phyloP scores from a whole-genome alignment of 1,140 invertebrate species.

The Homarus americanus region DNA sequence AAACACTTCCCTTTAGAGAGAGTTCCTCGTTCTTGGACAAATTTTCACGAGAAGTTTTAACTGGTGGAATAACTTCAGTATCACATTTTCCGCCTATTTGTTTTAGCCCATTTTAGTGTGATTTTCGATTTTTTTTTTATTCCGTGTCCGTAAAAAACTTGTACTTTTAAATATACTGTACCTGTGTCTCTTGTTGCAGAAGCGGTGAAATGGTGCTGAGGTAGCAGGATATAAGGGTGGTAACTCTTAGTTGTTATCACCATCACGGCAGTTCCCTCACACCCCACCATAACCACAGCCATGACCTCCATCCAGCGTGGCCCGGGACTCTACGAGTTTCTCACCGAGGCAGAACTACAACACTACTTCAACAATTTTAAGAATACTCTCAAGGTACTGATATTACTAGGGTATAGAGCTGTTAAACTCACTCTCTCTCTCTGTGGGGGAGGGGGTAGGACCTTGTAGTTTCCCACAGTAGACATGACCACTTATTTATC shows the following conservation, averaged over 20 bases:
- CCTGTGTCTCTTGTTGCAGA: not conserved
- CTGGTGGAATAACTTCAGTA: too few species aligned
- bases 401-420: too few species aligned
- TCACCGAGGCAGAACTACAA: conserved; percentile 92
- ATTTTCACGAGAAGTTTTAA: too few species aligned
- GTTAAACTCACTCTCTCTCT: too few species aligned
- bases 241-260: conserved; percentile 2
- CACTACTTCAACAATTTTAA: conserved; percentile 89
- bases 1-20: too few species aligned
- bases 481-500: too few species aligned
- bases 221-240: conserved; percentile 48
- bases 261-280: not conserved
- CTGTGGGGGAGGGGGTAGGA: too few species aligned
- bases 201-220: conserved; percentile 32
- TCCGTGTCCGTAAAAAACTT: not conserved
- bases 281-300: not conserved
- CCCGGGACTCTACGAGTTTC: conserved; percentile 92
- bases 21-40: too few species aligned
- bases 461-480: too few species aligned
- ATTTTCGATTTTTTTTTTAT: too few species aligned
- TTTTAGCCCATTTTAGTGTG: too few species aligned
- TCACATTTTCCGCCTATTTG: too few species aligned
- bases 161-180: not conserved
- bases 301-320: conserved; percentile 62
- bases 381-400: conserved; percentile 83